These are phyloP conservation scores for Oreochromis mossambicus DNA, from an alignment of 2,797 vertebrate genomes.

Conservation along the genomic window DNA sequence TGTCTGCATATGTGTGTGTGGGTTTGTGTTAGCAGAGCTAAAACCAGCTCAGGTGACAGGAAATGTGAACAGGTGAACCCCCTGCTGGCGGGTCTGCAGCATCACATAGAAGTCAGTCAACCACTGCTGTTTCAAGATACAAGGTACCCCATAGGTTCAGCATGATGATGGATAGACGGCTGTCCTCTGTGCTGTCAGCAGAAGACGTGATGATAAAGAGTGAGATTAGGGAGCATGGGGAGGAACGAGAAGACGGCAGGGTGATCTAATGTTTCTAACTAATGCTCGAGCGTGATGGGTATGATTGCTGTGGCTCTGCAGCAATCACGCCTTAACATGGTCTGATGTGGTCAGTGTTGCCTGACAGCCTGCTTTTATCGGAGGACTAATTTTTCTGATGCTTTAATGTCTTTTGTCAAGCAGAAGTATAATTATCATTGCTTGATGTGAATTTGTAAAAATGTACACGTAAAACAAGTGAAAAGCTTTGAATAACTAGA, in stretches of 20 bases:
- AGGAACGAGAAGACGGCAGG: background rate
- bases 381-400: background rate
- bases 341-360: background rate
- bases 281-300: background rate
- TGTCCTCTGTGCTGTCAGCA: background rate
- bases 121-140: slow-evolving; percentile 47
- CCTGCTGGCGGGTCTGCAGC: slow-evolving; percentile 69
- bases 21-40: slow-evolving; percentile 43
- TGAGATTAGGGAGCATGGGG: slow-evolving; percentile 25
- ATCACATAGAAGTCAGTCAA: slow-evolving; percentile 65
- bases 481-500: background rate
- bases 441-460: background rate
- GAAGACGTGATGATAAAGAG: background rate
- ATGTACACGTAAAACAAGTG: background rate
- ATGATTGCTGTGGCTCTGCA: background rate
- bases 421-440: background rate
- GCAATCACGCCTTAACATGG: background rate
- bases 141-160: slow-evolving; percentile 62
- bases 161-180: slow-evolving; percentile 13
- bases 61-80: slow-evolving; percentile 72
- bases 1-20: slow-evolving; percentile 5
- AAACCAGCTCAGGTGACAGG: slow-evolving; percentile 49
- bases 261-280: background rate
- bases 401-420: background rate
- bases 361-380: slow-evolving; percentile 1